phyloP scores from a whole-genome alignment of 2,113 vertebrate species.

The Scalopus aquaticus region DNA sequence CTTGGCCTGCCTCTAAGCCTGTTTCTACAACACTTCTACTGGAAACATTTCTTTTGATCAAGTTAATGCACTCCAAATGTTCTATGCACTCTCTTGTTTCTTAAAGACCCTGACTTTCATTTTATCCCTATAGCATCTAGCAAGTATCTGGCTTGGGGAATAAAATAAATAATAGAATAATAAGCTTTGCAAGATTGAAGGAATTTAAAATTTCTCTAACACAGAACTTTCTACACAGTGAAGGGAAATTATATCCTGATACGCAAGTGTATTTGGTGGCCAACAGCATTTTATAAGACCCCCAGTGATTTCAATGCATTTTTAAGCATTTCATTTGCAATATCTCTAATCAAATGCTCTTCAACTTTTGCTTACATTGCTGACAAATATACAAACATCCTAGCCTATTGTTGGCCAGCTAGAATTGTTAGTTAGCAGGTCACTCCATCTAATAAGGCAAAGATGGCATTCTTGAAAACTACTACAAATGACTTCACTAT shows the following conservation, averaged over 20 bases:
- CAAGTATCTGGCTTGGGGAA: not conserved
- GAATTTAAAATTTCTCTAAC: slow-evolving; percentile 28
- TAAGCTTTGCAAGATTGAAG: not conserved
- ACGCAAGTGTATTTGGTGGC: not conserved
- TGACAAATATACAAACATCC: not conserved
- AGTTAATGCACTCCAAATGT: slow-evolving; percentile 36
- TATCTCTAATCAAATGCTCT: not conserved
- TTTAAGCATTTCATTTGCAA: not conserved
- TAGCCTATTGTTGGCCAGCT: not conserved
- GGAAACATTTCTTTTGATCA: slow-evolving; percentile 22
- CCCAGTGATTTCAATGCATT: not conserved
- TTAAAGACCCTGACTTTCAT: not conserved
- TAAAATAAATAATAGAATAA: not conserved
- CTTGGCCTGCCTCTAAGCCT: not conserved
- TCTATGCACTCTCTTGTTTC: not conserved
- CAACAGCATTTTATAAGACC: not conserved
- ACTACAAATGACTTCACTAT: not conserved
- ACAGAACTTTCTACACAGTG: not conserved
- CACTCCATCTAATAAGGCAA: not conserved
- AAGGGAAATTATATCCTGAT: not conserved
- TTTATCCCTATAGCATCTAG: not conserved
- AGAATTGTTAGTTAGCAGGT: not conserved
- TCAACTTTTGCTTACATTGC: not conserved
- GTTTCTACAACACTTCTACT: not conserved
- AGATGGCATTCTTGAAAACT: not conserved